Conservation (phyloP, 2,113 vertebrate genomes). For the Tetraodon nigroviridis region DNA sequence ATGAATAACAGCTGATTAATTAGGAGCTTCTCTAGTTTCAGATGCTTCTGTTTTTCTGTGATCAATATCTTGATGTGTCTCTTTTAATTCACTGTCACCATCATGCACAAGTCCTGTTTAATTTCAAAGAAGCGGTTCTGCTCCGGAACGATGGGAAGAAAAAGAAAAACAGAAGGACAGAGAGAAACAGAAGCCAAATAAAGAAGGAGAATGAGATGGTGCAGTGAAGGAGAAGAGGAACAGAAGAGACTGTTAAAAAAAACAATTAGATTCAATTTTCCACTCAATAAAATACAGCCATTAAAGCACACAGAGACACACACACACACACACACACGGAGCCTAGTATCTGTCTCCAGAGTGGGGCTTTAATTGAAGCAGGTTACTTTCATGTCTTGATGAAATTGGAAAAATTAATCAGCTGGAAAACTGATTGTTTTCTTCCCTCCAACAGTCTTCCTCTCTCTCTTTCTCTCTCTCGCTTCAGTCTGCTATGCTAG, state of each 20-base stretch:
- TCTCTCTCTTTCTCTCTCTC: constrained; percentile 16
- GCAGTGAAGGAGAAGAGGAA: constrained; percentile 30
- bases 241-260: constrained; percentile 83
- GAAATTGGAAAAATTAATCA: constrained; percentile 76
- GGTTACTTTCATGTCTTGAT: constrained; percentile 66
- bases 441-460: constrained; percentile 67
- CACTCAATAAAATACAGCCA: constrained; percentile 98
- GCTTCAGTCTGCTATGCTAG: constrained; percentile 37
- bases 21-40: no score
- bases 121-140: not conserved
- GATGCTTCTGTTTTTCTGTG: no score
- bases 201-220: constrained; percentile 5
- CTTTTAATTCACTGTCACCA: no score
- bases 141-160: not conserved
- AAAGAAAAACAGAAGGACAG: not conserved
- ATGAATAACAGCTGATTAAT: not conserved
- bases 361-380: constrained; percentile 72
- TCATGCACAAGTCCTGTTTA: no score
- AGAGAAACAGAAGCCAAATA: not conserved
- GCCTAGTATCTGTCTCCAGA: constrained; percentile 55
- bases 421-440: constrained; percentile 77
- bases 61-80: no score
- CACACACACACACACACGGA: constrained; percentile 19
- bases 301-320: constrained; percentile 59
- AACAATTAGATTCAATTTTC: constrained; percentile 99